Evolutionary conservation across 2,888 invertebrate species (phyloP), one percentile per base, ranked within the genome.

Genomic region (Imbricaverruca yamaguchii): DNA sequence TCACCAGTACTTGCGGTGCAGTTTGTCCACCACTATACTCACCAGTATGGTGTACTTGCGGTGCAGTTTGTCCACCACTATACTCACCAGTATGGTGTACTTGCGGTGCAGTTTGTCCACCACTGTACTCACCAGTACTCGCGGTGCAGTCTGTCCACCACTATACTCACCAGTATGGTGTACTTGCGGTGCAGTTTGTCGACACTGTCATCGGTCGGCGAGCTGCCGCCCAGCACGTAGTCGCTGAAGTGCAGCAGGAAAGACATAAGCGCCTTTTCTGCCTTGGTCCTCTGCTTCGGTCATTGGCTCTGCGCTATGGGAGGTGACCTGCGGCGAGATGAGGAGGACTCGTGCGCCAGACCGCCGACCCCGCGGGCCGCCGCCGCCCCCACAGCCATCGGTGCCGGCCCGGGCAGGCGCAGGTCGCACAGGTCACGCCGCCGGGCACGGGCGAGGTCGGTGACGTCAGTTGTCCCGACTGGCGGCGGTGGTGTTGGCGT

Each of bases 161-260:
- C 15, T 39, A 11, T 69, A 21, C 78, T 57, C 57, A 89, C 84
- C 65, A 88, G 84, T 21, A 87, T 85, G 18, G 87, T 87, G 85
- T 87, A 87, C 84, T 88, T 87, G 82, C 88, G 86, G 85, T 87
- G 88, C 80, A 88, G 85, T 83, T 88, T 87, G 84, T 88, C 88
- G 61, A 87, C 86, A 57, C 87, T 86, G 84, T 88, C 88, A 82
- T 89, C 88, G 80, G 86, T 86, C 57, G 86, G 86, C 55, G 85
- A 85, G 82, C 86, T 85, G 81, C 86, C 85, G 78, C 86, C 86
- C 57, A 86, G 85, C 82, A 86, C 85, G 82, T 85, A 84, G 83
- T 86, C 85, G 82, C 86, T 85, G 84, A 86, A 85, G 81, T 84
- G 84, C 13, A 84, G 82, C 53, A 84, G 81, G 81, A 84, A 84